phyloP scores from a whole-genome alignment of 2,797 vertebrate genomes.

The Psittacula derbiana region DNA sequence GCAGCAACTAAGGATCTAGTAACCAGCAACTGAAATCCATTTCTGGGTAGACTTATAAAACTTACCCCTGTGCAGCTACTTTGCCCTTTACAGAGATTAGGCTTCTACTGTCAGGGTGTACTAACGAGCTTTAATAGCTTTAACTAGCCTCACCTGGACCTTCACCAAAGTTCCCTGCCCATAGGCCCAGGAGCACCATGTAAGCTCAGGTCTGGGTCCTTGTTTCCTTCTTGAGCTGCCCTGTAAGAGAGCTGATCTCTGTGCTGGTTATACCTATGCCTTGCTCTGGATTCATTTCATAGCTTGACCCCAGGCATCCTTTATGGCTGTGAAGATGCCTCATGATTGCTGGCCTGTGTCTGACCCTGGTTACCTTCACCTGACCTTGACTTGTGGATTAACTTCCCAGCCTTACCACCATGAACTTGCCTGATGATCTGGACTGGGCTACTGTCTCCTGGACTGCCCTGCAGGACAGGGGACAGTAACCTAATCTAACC shows the following conservation, averaged over 20 bases:
- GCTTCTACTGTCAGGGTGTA: not conserved
- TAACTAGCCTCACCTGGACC: not conserved
- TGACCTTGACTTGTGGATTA: not conserved
- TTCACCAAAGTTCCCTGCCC: not conserved
- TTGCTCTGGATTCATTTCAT: not conserved
- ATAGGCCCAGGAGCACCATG: not conserved
- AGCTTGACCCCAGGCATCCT: not conserved
- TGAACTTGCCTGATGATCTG: not conserved
- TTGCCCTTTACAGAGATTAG: not conserved
- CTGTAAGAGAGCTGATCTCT: not conserved
- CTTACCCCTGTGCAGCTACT: not conserved
- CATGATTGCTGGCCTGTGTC: not conserved
- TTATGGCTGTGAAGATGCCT: not conserved
- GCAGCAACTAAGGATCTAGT: not conserved
- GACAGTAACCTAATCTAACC: not conserved
- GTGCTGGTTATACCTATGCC: not conserved
- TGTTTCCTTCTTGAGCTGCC: not conserved
- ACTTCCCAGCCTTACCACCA: not conserved
- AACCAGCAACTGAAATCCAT: not conserved
- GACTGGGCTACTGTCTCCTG: not conserved
- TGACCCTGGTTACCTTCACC: not conserved
- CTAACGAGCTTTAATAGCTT: not conserved
- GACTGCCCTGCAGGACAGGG: not conserved
- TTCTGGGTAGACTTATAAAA: not conserved
- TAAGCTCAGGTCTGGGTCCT: not conserved